A percentile compares a stretch with the other conserved stretches of the same genome.
phyloP scores from a whole-genome alignment of 2,113 vertebrate species.

The Polypterus senegalus region DNA sequence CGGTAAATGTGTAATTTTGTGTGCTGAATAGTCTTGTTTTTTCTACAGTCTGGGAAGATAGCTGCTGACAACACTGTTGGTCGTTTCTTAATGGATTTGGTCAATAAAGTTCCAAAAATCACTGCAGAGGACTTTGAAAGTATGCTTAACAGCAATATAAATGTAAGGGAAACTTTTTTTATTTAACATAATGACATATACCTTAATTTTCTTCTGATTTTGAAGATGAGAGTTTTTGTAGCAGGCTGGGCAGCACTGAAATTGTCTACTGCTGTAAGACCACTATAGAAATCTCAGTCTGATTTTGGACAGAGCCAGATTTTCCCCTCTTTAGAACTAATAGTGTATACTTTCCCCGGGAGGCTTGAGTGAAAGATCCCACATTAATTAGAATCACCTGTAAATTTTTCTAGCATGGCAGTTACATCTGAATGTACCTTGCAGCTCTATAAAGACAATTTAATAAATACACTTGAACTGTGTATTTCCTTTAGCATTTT shows the following conservation, averaged over 20 bases:
- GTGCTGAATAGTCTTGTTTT: not conserved
- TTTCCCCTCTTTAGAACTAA: no score
- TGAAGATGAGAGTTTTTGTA: not conserved
- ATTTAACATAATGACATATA: not conserved
- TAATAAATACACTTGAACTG: no score
- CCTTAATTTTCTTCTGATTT: not conserved
- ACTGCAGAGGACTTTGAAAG: slow-evolving; percentile 88
- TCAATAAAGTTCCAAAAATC: slow-evolving; percentile 95
- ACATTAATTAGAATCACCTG: no score
- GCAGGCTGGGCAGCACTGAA: no score
- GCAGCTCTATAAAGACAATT: no score
- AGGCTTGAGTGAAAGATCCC: no score
- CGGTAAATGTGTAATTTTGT: not conserved
- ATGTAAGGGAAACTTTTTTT: slow-evolving; percentile 53
- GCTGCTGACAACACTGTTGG: slow-evolving; percentile 89
- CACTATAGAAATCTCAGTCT: no score
- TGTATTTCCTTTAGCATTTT: no score
- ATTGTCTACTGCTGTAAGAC: not conserved
- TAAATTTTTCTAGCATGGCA: no score
- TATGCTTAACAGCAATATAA: slow-evolving; percentile 98
- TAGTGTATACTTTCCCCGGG: no score
- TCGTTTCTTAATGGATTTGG: slow-evolving; percentile 88
- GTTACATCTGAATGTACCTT: no score
- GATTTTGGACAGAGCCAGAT: no score
- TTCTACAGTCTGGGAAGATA: slow-evolving; percentile 77